Conservation (phyloP, 53 echinoderm and acorn worm species). For the Mesocentrotus franciscanus region DNA sequence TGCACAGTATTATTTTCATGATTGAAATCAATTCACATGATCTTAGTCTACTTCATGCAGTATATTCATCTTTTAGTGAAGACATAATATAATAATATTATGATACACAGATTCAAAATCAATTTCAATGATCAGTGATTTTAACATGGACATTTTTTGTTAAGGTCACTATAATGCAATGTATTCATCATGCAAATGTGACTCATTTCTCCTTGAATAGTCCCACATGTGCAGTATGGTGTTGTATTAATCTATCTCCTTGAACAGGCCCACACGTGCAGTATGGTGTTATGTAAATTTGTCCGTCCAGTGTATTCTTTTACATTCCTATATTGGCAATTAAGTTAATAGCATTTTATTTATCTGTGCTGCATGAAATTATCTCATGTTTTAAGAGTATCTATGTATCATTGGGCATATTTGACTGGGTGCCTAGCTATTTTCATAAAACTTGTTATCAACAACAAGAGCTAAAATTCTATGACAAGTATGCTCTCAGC, state of each 20-base stretch:
- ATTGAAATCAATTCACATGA: too few species aligned
- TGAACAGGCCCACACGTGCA: too few species aligned
- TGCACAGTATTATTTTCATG: too few species aligned
- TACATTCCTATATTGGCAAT: conserved; percentile 3
- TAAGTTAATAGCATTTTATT: background rate
- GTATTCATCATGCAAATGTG: background rate
- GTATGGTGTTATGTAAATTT: background rate
- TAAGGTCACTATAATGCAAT: background rate
- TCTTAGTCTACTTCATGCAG: too few species aligned
- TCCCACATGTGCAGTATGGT: conserved; percentile 1
- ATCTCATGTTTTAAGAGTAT: background rate
- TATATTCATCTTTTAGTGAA: too few species aligned
- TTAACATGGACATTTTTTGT: too few species aligned
- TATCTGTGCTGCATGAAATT: background rate
- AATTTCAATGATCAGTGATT: too few species aligned
- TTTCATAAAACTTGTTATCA: too few species aligned
- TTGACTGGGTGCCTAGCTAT: background rate
- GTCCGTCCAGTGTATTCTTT: conserved; percentile 17
- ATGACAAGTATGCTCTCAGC: too few species aligned
- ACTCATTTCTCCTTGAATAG: background rate
- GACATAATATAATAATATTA: too few species aligned
- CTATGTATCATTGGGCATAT: background rate
- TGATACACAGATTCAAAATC: too few species aligned
- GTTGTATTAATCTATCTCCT: background rate
- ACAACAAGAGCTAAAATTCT: too few species aligned